phyloP scores from a whole-genome alignment of 1,140 invertebrate species.

The Drusus annulatus region DNA sequence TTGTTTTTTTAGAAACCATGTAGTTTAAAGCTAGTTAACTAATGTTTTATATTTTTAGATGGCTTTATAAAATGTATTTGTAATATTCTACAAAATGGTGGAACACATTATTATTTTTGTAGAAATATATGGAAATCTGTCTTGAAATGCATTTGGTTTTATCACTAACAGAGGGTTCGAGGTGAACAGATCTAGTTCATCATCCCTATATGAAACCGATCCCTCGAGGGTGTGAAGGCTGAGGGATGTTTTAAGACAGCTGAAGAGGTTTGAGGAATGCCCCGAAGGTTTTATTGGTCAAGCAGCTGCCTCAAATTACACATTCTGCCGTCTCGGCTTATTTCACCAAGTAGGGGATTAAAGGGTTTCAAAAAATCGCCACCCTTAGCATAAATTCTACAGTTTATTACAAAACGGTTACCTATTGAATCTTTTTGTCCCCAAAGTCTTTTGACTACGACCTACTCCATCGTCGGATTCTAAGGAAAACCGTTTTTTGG shows the following conservation, averaged over 20 bases:
- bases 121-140: too few species aligned
- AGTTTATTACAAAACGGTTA: constrained; percentile 17
- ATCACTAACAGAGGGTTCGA: not conserved
- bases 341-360: constrained; percentile 12
- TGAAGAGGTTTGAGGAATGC: not conserved
- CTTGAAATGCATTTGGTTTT: not conserved
- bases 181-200: not conserved
- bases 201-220: not conserved
- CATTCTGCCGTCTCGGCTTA: constrained; percentile 35
- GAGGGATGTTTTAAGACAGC: not conserved
- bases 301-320: constrained; percentile 30
- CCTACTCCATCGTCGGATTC: too few species aligned
- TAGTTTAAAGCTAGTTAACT: too few species aligned
- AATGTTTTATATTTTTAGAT: too few species aligned
- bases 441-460: too few species aligned
- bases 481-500: too few species aligned
- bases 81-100: too few species aligned
- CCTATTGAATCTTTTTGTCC: not conserved
- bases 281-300: constrained; percentile 27
- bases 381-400: constrained; percentile 13
- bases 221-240: not conserved
- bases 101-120: too few species aligned
- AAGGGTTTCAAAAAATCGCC: not conserved
- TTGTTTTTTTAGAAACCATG: too few species aligned
- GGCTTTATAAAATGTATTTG: too few species aligned